Evolutionary conservation across 2,113 vertebrate genomes (phyloP).

Genomic region (Rhinoderma darwinii): DNA sequence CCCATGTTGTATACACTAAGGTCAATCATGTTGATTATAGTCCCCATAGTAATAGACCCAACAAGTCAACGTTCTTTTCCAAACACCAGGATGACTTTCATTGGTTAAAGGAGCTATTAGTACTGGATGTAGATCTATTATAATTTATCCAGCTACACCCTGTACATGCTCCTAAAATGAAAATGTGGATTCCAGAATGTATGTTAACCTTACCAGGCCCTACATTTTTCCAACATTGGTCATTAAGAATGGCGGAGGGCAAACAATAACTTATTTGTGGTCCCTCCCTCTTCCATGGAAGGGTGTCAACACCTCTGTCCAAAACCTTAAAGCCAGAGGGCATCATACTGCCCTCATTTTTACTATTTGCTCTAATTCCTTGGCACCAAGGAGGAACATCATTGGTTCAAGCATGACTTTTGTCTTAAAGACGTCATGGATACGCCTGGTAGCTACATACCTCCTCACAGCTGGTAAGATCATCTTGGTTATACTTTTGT

Average conservation of each 20-base stretch:
- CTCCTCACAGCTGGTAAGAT: slow-evolving; percentile 19
- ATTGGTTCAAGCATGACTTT: slow-evolving; percentile 1
- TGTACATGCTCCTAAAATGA: background rate
- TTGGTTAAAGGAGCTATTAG: background rate
- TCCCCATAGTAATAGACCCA: no score
- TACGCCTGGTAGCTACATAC: background rate
- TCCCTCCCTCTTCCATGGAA: background rate
- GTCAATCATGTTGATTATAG: no score
- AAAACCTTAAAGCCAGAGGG: background rate
- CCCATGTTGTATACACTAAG: no score
- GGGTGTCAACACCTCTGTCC: slow-evolving; percentile 12
- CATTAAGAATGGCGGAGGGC: background rate
- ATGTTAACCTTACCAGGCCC: background rate
- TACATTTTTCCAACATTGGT: slow-evolving; percentile 18
- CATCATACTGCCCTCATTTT: background rate
- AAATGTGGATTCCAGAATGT: background rate
- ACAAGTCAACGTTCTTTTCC: background rate
- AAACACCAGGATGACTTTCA: background rate
- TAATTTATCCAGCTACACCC: slow-evolving; percentile 4
- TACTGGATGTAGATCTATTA: background rate
- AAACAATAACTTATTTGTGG: background rate
- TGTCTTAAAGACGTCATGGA: background rate
- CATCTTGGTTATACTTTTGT: background rate
- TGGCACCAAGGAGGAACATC: background rate
- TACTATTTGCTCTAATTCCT: background rate